Conservation (phyloP, 2,888 invertebrate genomes). For the Drosophila peninsularis region DNA sequence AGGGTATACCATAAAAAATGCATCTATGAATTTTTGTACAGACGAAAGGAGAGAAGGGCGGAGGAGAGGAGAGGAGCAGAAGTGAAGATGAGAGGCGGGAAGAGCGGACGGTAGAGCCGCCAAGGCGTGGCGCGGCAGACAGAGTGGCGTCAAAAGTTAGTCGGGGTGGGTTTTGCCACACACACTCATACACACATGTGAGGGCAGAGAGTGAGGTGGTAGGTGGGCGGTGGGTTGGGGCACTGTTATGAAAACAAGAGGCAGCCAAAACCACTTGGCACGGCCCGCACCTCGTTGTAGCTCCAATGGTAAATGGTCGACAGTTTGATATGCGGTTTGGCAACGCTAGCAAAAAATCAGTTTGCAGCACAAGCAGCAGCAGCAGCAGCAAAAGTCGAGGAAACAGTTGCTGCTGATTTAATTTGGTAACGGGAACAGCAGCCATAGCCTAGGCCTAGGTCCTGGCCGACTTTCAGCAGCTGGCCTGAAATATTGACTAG, state of each 20-base stretch:
- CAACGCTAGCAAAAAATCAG: conserved; percentile 78
- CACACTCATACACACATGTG: conserved; percentile 11
- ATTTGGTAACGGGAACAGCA: conserved; percentile 43
- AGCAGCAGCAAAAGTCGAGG: conserved; percentile 14
- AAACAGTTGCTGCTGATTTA: conserved; percentile 69
- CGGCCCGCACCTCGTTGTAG: conserved; percentile 73
- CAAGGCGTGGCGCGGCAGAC: conserved; percentile 78
- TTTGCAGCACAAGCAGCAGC: conserved; percentile 41
- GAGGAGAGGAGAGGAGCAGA: conserved; percentile 10
- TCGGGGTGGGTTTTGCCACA: conserved; percentile 8
- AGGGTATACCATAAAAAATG: conserved; percentile 65
- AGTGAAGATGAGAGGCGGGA: background rate
- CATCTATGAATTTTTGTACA: conserved; percentile 70
- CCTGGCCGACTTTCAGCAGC: conserved; percentile 59
- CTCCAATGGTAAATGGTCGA: conserved; percentile 73
- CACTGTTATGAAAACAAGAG: conserved; percentile 75
- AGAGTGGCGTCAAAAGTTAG: conserved; percentile 75
- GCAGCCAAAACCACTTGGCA: conserved; percentile 79
- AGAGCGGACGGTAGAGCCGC: conserved; percentile 47
- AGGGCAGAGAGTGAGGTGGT: conserved; percentile 1
- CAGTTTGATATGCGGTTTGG: conserved; percentile 80
- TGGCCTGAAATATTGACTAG: conserved; percentile 30
- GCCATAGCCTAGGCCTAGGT: conserved; percentile 15
- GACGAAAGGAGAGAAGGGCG: conserved; percentile 51
- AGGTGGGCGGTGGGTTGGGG: background rate